A percentile compares a stretch with the other conserved stretches of the same genome.
These are phyloP conservation scores for Folsomia manolachei DNA, from an alignment of 2,888 invertebrate species.

Conservation along the genomic window DNA sequence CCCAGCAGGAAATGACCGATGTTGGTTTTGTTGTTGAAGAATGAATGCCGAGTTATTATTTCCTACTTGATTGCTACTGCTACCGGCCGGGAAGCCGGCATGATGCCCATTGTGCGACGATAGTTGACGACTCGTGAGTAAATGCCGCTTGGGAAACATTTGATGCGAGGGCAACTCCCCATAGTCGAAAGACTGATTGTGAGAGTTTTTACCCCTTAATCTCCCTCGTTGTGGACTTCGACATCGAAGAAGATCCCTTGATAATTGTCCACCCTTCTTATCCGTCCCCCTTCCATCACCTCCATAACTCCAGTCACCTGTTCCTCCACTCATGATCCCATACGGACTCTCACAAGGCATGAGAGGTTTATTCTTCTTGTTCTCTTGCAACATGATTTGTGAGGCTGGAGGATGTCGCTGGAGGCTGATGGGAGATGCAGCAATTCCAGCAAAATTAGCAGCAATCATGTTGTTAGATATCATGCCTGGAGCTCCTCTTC, in stretches of 20 bases:
- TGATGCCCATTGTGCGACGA: slow-evolving; percentile 30
- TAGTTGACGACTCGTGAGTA: slow-evolving; percentile 44
- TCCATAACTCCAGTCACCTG: slow-evolving; percentile 38
- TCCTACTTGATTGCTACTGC: slow-evolving; percentile 1
- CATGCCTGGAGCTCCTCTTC: slow-evolving; percentile 25
- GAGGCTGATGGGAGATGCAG: slow-evolving; percentile 48
- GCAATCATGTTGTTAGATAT: slow-evolving; percentile 37
- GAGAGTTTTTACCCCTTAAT: not conserved
- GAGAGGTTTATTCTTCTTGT: slow-evolving; percentile 46
- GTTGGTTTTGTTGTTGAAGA: slow-evolving; percentile 37
- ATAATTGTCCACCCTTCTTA: slow-evolving; percentile 36
- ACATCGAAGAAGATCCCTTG: slow-evolving; percentile 33
- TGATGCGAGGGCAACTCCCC: slow-evolving; percentile 51
- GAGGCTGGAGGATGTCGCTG: slow-evolving; percentile 49
- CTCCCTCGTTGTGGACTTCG: slow-evolving; percentile 37
- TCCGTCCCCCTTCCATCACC: slow-evolving; percentile 25
- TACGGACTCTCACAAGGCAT: slow-evolving; percentile 47
- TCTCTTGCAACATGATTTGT: slow-evolving; percentile 48
- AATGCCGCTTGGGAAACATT: slow-evolving; percentile 51
- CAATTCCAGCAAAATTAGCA: slow-evolving; percentile 37
- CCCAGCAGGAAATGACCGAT: slow-evolving; percentile 48
- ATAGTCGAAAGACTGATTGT: slow-evolving; percentile 48
- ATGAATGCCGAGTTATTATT: slow-evolving; percentile 19
- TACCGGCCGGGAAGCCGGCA: slow-evolving; percentile 25
- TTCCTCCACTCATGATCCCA: slow-evolving; percentile 41